These are phyloP conservation scores for human DNA, from an alignment of 2,113 vertebrate genomes.

Conservation along the genomic window GRCh38 chr1:49186501-49187000, in stretches of 20 bases:
- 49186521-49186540: neutral
- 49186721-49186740: neutral
- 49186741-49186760: neutral
- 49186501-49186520: constrained; percentile 1
- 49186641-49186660: neutral
- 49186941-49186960: neutral
- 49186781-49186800: neutral
- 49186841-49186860: neutral
- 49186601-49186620: neutral
- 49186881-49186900: neutral
- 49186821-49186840: neutral
- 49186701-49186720: neutral
- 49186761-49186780: neutral
- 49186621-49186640: neutral
- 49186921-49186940: constrained; percentile 26
- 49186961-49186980: constrained; percentile 17
- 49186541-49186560: neutral
- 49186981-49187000: constrained; percentile 68
- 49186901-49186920: neutral
- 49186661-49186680: neutral
- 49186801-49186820: constrained; percentile 13
- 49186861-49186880: neutral
- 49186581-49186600: neutral
- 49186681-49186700: neutral
- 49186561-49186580: neutral